Evolutionary conservation across 2,113 vertebrate genomes (phyloP).

Genomic region (Candoia aspera): DNA sequence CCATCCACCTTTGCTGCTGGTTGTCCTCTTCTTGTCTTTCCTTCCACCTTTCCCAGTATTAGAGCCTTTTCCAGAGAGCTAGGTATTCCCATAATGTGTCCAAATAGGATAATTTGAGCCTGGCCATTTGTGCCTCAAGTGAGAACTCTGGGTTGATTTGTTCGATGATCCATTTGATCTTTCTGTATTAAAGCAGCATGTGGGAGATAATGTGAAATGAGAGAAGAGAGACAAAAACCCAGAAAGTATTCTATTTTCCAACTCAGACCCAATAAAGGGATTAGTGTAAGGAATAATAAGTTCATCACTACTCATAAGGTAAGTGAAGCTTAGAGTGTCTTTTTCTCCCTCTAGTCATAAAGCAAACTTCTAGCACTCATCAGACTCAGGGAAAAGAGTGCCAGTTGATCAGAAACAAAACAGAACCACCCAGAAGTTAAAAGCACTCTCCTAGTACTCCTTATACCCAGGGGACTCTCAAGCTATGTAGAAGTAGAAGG

Average conservation of each 20-base stretch:
- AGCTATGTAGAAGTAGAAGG: background rate
- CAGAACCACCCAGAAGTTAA: background rate
- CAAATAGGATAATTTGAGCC: background rate
- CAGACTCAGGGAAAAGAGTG: background rate
- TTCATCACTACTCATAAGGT: background rate
- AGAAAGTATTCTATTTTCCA: background rate
- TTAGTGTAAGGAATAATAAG: background rate
- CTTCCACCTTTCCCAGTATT: background rate
- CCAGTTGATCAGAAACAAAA: background rate
- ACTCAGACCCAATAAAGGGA: background rate
- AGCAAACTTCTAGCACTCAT: background rate
- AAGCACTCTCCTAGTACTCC: background rate
- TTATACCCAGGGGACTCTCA: background rate
- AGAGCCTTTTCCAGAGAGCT: background rate
- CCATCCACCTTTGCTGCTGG: background rate
- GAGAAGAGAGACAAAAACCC: background rate
- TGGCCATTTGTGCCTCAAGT: background rate
- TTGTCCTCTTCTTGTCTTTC: background rate
- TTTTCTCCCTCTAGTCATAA: background rate
- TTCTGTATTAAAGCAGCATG: background rate
- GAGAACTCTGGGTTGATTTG: background rate
- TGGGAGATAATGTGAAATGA: background rate
- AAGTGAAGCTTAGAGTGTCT: background rate
- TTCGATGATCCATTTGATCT: background rate
- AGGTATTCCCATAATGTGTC: background rate